Evolutionary conservation across 2,888 invertebrate genomes (phyloP).

Genomic region (Pachliopta kotzebuea): DNA sequence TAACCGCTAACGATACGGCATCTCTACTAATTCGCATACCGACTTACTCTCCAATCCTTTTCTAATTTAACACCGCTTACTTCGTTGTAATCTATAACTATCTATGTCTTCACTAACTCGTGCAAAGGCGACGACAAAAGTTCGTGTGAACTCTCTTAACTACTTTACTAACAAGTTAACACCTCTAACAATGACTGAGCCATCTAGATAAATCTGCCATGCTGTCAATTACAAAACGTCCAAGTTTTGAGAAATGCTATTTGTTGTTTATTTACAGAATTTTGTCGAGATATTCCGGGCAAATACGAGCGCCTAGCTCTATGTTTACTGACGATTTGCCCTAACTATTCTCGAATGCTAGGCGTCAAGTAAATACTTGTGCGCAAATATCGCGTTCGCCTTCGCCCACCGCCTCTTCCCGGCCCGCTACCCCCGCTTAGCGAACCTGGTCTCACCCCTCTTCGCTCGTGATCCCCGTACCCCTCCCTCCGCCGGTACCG

Average conservation of each 20-base stretch:
- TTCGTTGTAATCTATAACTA: conserved; percentile 61
- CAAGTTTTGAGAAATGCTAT: conserved; percentile 70
- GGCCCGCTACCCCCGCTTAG: conserved; percentile 31
- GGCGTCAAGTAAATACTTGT: conserved; percentile 70
- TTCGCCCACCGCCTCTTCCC: conserved; percentile 40
- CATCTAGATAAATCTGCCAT: conserved; percentile 74
- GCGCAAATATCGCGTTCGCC: conserved; percentile 61
- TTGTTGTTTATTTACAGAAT: conserved; percentile 72
- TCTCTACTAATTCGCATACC: conserved; percentile 58
- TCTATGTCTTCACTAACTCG: conserved; percentile 70
- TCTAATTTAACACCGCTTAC: conserved; percentile 58
- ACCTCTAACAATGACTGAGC: conserved; percentile 77
- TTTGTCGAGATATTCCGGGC: conserved; percentile 68
- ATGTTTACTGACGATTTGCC: conserved; percentile 72
- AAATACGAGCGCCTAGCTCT: conserved; percentile 64
- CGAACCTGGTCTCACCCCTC: background rate
- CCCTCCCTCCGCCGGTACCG: conserved; percentile 42
- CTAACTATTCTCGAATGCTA: conserved; percentile 78
- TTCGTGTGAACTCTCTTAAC: conserved; percentile 73
- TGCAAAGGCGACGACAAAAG: conserved; percentile 62
- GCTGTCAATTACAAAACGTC: conserved; percentile 74
- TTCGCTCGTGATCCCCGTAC: conserved; percentile 4
- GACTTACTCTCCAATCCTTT: conserved; percentile 57
- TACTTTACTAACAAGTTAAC: conserved; percentile 76
- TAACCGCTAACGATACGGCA: conserved; percentile 62